Evolutionary conservation across 2,888 invertebrate genomes (phyloP).

Genomic region (Mimas tiliae): DNA sequence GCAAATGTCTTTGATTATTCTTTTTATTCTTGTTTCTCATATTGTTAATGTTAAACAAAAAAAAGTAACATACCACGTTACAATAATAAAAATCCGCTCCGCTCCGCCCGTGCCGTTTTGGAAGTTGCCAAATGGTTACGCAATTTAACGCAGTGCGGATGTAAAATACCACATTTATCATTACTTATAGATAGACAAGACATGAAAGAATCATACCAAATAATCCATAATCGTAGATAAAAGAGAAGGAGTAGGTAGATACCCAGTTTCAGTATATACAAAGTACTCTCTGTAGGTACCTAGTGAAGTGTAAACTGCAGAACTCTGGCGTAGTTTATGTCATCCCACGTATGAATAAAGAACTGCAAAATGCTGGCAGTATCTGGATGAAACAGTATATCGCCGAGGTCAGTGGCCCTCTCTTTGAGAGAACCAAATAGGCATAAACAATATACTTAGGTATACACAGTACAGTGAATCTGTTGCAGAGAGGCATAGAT

Average conservation of each 20-base stretch:
- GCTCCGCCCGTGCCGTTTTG: neutral
- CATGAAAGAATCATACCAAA: neutral
- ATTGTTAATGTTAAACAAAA: no score
- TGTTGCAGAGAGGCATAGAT: no score
- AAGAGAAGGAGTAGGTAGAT: no score
- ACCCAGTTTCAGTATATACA: no score
- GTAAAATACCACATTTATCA: neutral
- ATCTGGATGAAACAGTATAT: slow-evolving; percentile 12
- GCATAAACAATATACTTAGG: neutral
- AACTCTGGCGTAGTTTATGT: neutral
- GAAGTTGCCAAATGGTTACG: slow-evolving; percentile 19
- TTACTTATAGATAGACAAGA: neutral
- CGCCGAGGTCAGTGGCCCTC: neutral
- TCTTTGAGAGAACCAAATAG: neutral
- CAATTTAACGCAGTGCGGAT: slow-evolving; percentile 19
- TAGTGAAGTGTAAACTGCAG: no score
- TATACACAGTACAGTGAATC: no score
- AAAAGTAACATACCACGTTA: no score
- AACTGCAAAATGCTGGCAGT: neutral
- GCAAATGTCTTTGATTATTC: no score
- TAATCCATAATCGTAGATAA: no score
- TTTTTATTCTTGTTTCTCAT: no score
- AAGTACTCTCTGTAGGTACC: no score
- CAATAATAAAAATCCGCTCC: no score
- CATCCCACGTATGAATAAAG: slow-evolving; percentile 3